These are phyloP conservation scores for Eleginops maclovinus DNA, from an alignment of 2,113 vertebrate species.

Conservation along the genomic window DNA sequence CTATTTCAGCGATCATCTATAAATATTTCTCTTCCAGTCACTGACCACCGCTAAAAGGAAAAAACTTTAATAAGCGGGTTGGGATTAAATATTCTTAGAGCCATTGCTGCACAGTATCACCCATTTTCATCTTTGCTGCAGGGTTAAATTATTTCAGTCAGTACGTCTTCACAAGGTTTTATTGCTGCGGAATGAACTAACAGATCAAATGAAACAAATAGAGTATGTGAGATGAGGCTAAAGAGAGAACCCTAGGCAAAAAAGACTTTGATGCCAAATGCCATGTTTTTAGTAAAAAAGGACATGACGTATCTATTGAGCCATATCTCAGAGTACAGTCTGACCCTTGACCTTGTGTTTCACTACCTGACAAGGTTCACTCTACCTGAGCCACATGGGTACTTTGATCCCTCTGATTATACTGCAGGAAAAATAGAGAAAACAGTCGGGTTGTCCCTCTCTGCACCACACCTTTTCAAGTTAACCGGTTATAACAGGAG, in stretches of 20 bases:
- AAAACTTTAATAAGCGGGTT: constrained; percentile 59
- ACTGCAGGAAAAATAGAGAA: constrained; percentile 33
- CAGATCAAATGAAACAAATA: constrained; percentile 23
- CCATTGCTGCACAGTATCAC: constrained; percentile 35
- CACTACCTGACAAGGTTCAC: background rate
- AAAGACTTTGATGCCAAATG: constrained; percentile 3
- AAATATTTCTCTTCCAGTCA: constrained; percentile 55
- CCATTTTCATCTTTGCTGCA: constrained; percentile 32
- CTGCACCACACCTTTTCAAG: constrained; percentile 33
- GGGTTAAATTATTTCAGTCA: constrained; percentile 1
- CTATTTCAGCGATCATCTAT: constrained; percentile 47
- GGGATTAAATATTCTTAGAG: constrained; percentile 63
- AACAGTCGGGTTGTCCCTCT: constrained; percentile 25
- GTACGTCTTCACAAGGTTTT: constrained; percentile 51
- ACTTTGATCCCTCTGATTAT: constrained; percentile 55
- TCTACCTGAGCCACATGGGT: constrained; percentile 44
- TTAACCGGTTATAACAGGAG: constrained; percentile 46
- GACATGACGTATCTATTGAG: background rate
- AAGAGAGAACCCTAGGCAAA: background rate
- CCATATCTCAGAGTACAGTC: constrained; percentile 1
- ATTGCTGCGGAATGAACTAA: constrained; percentile 53
- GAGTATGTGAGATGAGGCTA: background rate
- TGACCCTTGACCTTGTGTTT: constrained; percentile 22
- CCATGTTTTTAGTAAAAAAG: background rate
- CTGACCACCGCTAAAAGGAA: constrained; percentile 29